Conservation (phyloP, 1,140 invertebrate species). For the Drosophila kanapiae region DNA sequence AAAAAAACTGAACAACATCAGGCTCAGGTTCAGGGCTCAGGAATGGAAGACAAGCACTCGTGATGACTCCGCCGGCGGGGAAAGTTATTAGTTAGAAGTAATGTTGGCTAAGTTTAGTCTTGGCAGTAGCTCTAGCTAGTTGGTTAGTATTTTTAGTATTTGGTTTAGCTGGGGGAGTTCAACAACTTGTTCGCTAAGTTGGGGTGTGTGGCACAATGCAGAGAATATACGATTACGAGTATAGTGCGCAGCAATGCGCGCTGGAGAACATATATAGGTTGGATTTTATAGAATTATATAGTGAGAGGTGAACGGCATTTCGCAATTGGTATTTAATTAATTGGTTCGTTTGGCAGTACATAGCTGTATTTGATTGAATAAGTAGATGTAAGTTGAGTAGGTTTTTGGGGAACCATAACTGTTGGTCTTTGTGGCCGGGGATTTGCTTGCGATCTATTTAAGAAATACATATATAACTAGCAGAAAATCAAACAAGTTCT, state of each 20-base stretch:
- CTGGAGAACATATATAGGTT: conserved; percentile 26
- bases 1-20: conserved; percentile 33
- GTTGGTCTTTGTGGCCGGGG: conserved; percentile 40
- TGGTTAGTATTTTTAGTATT: conserved; percentile 23
- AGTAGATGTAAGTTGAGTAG: conserved; percentile 10
- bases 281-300: conserved; percentile 7
- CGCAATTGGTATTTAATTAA: conserved; percentile 26
- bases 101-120: conserved; percentile 24
- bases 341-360: conserved; percentile 31
- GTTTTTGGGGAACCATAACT: conserved; percentile 35
- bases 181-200: conserved; percentile 51
- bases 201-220: conserved; percentile 55
- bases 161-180: conserved; percentile 26
- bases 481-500: conserved; percentile 40
- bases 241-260: conserved; percentile 16
- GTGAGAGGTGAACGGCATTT: conserved; percentile 50
- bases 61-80: conserved; percentile 27
- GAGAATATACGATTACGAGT: conserved; percentile 40
- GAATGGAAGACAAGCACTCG: conserved; percentile 11
- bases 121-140: conserved; percentile 26
- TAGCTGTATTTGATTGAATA: conserved; percentile 22
- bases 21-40: conserved; percentile 2
- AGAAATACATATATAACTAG: conserved; percentile 37
- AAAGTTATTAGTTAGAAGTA: conserved; percentile 16
- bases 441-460: conserved; percentile 55